These are phyloP conservation scores for Drosophila multiciliata DNA, from an alignment of 2,888 invertebrate genomes.

Conservation along the genomic window DNA sequence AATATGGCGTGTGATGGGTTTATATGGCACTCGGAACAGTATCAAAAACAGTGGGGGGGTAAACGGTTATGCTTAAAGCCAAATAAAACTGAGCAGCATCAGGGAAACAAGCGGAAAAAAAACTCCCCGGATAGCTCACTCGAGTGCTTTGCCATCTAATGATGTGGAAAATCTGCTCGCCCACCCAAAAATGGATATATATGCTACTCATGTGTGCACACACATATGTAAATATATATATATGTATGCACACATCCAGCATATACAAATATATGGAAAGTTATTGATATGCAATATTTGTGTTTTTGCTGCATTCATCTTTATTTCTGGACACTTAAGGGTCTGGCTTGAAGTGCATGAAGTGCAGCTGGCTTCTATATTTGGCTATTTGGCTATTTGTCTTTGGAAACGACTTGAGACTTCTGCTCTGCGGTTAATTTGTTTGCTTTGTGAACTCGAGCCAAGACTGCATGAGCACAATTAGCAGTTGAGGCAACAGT, in stretches of 20 bases:
- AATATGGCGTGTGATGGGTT: conserved; percentile 75
- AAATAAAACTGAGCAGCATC: conserved; percentile 18
- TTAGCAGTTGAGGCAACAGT: conserved; percentile 56
- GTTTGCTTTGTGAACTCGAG: conserved; percentile 49
- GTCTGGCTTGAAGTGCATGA: conserved; percentile 38
- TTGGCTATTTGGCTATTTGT: conserved; percentile 2
- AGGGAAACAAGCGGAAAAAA: conserved; percentile 38
- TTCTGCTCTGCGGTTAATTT: conserved; percentile 35
- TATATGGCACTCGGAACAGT: conserved; percentile 53
- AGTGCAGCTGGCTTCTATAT: conserved; percentile 25
- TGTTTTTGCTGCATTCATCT: conserved; percentile 53
- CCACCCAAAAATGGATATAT: conserved; percentile 30
- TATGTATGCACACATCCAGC: not conserved
- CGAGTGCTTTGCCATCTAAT: conserved; percentile 74
- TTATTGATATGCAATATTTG: conserved; percentile 73
- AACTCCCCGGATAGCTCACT: conserved; percentile 65
- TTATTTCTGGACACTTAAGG: conserved; percentile 36
- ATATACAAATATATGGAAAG: conserved; percentile 24
- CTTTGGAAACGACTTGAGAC: conserved; percentile 8
- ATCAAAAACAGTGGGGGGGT: conserved; percentile 43
- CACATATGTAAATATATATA: conserved; percentile 11
- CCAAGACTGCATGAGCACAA: conserved; percentile 43
- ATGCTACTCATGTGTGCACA: not conserved
- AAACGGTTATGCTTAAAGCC: conserved; percentile 31
- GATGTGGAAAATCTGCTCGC: conserved; percentile 79